phyloP scores from a whole-genome alignment of 1,140 invertebrate genomes.

The Sarcophaga bullata region DNA sequence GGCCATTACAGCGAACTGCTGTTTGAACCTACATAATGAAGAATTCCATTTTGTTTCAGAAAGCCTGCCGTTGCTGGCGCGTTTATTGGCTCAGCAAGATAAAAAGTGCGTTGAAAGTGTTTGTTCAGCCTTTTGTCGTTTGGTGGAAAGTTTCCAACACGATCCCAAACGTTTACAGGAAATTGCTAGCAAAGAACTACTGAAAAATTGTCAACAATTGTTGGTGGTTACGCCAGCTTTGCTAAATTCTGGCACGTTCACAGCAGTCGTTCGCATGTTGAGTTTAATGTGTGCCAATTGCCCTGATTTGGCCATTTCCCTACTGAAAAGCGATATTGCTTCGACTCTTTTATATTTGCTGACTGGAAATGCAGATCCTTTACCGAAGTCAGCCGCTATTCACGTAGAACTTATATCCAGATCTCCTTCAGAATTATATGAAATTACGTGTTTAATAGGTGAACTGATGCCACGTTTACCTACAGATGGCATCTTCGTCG shows the following conservation, averaged over 20 bases:
- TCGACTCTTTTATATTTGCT: conserved; percentile 92
- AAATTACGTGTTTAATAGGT: conserved; percentile 95
- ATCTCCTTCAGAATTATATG: conserved; percentile 94
- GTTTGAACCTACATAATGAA: conserved; percentile 90
- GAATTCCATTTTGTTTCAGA: conserved; percentile 94
- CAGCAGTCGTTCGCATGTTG: conserved; percentile 94
- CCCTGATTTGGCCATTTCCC: conserved; percentile 88
- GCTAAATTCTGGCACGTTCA: conserved; percentile 93
- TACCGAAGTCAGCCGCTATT: conserved; percentile 62
- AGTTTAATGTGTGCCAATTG: conserved; percentile 95
- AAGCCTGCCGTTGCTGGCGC: conserved; percentile 86
- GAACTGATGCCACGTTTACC: conserved; percentile 96
- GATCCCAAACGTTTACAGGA: conserved; percentile 91
- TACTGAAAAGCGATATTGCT: conserved; percentile 94
- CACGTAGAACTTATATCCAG: conserved; percentile 88
- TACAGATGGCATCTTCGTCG: conserved; percentile 91
- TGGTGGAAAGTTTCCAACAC: conserved; percentile 96
- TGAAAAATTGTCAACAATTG: conserved; percentile 93
- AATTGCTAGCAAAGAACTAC: conserved; percentile 91
- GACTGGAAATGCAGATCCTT: conserved; percentile 79
- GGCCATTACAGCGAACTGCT: conserved; percentile 96
- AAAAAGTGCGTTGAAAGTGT: conserved; percentile 98
- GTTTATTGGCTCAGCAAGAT: conserved; percentile 89
- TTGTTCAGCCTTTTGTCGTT: conserved; percentile 92
- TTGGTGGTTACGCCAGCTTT: conserved; percentile 92